Conservation (phyloP, 2,888 invertebrate genomes). For the Brachypalpus laphriformis region DNA sequence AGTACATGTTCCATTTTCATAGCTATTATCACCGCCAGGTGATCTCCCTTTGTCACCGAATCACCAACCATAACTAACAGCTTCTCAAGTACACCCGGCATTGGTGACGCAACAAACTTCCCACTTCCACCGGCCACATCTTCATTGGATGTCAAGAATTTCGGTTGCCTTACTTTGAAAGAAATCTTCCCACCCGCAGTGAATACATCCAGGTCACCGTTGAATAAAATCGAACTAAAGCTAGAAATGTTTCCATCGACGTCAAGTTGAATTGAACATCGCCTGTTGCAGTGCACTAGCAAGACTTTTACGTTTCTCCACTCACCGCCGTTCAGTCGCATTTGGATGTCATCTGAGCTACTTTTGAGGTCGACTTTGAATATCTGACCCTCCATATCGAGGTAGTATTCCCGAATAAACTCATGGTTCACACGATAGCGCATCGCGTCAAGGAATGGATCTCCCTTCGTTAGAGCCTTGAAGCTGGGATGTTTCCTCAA, state of each 20-base stretch:
- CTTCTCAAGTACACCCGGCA: constrained; percentile 98
- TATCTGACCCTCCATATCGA: constrained; percentile 82
- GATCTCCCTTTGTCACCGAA: constrained; percentile 92
- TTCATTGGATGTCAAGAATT: constrained; percentile 83
- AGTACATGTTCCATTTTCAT: constrained; percentile 99
- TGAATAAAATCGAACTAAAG: constrained; percentile 85
- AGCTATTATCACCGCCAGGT: constrained; percentile 95
- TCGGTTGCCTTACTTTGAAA: constrained; percentile 86
- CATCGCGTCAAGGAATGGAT: constrained; percentile 86
- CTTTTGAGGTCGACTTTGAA: constrained; percentile 48
- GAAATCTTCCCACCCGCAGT: constrained; percentile 87
- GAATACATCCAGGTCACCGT: constrained; percentile 86
- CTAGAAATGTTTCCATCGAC: constrained; percentile 84
- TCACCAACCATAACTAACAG: constrained; percentile 93
- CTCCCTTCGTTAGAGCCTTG: constrained; percentile 79
- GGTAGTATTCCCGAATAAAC: constrained; percentile 84
- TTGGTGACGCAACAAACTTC: constrained; percentile 92
- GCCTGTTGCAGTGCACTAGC: constrained; percentile 80
- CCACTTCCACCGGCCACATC: constrained; percentile 82
- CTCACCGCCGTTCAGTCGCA: constrained; percentile 84
- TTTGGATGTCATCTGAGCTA: constrained; percentile 81
- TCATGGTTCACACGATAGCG: constrained; percentile 88
- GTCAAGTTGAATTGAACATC: constrained; percentile 83
- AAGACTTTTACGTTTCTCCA: constrained; percentile 85
- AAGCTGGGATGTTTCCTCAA: constrained; percentile 46